These are phyloP conservation scores for Dendrocincla tyrannina DNA, from an alignment of 2,797 vertebrate species.

Conservation along the genomic window DNA sequence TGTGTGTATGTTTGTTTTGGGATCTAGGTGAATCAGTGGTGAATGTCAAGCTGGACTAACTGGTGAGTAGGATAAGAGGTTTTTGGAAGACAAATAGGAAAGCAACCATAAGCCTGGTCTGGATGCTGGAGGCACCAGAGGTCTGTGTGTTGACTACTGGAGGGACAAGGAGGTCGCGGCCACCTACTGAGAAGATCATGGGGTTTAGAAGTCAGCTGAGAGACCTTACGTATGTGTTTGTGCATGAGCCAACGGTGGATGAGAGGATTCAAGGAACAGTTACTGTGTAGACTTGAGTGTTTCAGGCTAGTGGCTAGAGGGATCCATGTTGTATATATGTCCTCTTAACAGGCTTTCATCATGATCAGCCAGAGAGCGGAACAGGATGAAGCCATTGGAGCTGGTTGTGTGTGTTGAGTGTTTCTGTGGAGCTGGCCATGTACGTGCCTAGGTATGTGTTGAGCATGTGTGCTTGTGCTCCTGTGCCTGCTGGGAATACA, in stretches of 20 bases:
- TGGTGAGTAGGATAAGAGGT: background rate
- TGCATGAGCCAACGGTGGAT: background rate
- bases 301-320: background rate
- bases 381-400: background rate
- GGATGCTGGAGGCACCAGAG: background rate
- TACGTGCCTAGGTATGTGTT: background rate
- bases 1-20: background rate
- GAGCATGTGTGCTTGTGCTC: background rate
- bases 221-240: background rate
- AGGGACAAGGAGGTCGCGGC: background rate
- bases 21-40: background rate
- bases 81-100: background rate
- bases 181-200: background rate
- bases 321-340: background rate
- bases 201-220: background rate
- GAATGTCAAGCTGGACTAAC: background rate
- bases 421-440: background rate
- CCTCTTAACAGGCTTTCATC: background rate
- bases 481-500: background rate
- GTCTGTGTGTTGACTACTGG: background rate
- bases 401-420: background rate
- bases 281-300: background rate
- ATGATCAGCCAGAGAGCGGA: background rate
- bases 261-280: background rate
- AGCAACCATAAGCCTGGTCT: background rate